Evolutionary conservation across 2,113 vertebrate species (phyloP).

Genomic region (Mystacornis crossleyi): DNA sequence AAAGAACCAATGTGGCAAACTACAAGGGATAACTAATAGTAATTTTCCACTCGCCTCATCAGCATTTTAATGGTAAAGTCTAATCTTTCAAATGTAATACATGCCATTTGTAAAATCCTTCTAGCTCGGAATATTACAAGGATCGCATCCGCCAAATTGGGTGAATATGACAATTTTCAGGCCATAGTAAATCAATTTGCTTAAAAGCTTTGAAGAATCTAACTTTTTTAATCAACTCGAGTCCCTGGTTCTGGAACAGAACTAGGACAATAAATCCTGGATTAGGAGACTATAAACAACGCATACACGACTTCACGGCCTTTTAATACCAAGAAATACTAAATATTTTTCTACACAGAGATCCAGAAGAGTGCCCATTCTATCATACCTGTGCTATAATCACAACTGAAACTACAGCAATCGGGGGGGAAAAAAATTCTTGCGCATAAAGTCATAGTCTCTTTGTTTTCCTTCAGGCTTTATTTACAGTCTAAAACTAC

Average conservation of each 20-base stretch:
- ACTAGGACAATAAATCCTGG: neutral
- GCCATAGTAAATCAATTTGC: neutral
- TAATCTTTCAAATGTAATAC: neutral
- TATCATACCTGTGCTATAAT: neutral
- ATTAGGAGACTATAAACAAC: constrained; percentile 4
- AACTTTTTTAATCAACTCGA: neutral
- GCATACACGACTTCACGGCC: neutral
- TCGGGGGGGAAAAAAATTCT: neutral
- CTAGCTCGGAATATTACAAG: neutral
- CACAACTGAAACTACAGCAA: neutral
- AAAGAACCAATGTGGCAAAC: neutral
- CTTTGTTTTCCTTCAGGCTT: neutral
- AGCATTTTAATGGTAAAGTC: neutral
- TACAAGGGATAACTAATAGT: neutral
- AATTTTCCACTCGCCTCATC: neutral
- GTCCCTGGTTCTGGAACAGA: neutral
- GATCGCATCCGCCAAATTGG: neutral
- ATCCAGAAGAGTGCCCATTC: neutral
- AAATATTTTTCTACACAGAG: neutral
- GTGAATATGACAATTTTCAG: neutral
- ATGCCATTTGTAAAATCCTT: neutral
- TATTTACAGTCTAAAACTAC: neutral
- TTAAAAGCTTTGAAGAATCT: neutral
- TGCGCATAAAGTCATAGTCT: neutral
- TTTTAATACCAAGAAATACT: neutral